Evolutionary conservation across 2,888 invertebrate genomes (phyloP), one percentile per base, ranked within the genome.

Genomic region (Augochlorella aurata): DNA sequence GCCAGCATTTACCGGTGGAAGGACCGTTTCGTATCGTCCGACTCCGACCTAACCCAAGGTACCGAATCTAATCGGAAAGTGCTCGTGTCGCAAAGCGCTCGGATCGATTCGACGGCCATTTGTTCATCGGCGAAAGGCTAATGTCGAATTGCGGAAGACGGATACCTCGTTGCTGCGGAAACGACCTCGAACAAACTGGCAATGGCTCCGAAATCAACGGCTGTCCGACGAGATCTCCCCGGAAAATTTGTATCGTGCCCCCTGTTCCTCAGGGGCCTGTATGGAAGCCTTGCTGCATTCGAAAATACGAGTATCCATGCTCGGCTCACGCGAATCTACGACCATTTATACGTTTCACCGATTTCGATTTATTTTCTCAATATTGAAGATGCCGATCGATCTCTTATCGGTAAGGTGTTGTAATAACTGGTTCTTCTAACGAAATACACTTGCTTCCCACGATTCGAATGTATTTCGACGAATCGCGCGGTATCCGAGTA

Each of bases 261-360:
- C 88, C 90, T 14, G 82, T 91, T 44, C 74, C 67, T 5, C 92
- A 89, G 66, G 80, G 83, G 74, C 90, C 90, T 0, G 77, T 66
- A 18, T 91, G 90, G 88, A 88, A 86, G 16, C 91, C 91, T 7
- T 91, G 91, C 61, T 92, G 92, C 76, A 85, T 92, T 14, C 89
- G 85, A 21, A 89, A 87, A 77, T 89, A 90, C 77, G 85, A 87
- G n/a, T 79, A 82, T 21, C 90, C 90, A 12, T 93, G 93, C 74
- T 52, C 81, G 7, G 74, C 78, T 24, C 93, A 93, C 72, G 76
- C 76, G 29, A 82, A 70, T 38, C 86, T 89, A 5, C 85, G 88
- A 68, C 84, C 65, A 38, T 67, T 50, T 0, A n/a, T 90, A 61
- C 85, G 83, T 47, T 88, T 89, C 76, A 88, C 47, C 73, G 67